Base-by-base conservation (phyloP, 2,888 invertebrate genomes). In the Polymixis flavicincta region DNA sequence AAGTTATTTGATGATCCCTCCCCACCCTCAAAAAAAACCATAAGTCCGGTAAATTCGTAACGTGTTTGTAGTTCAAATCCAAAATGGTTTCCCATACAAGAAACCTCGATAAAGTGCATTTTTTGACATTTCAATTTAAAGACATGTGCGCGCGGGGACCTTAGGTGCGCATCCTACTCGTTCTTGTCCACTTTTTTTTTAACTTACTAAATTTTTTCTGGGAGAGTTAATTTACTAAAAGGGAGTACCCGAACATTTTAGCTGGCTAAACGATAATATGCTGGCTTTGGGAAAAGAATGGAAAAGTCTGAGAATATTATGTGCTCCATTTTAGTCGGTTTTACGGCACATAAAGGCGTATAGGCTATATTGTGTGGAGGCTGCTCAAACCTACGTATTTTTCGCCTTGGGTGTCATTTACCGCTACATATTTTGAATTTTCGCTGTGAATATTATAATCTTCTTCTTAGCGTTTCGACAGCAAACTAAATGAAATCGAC, bases 221-320 rank as follows among this genome's bases (percentile, higher is more conserved):
- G 9, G 25, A 3, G 67, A 71, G 75, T 82, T 82, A 72, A 84
- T 85, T 84, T 82, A 71, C 75, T 82, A 79, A 78, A 83, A 81
- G 59, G 67, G 67, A 50, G 50, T 71, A 65, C 9, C 32, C 57
- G 57, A 75, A 67, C 59, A 59, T 78, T 84, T 84, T 67, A 64
- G 76, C 78, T 22, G 45, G 70, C 67, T 77, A 54, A 60, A 70
- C 57, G 71, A 63, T 82, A 74, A 48, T 84, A 71, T 52, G 48
- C 52, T 50, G 48, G 78, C 52, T 82, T 69, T 57, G 17, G 25
- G 42, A 22, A 78, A 74, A 83, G 50, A 74, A 66, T 64, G 25
- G 69, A 37, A 68, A 59, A 60, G 60, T 74, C 61, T 9, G 59
- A 45, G 66, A 60, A 61, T 59, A 76, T 57, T 68, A 68, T 25